Evolutionary conservation across 2,113 vertebrate species (phyloP).

Genomic region (Pristiophorus japonicus): DNA sequence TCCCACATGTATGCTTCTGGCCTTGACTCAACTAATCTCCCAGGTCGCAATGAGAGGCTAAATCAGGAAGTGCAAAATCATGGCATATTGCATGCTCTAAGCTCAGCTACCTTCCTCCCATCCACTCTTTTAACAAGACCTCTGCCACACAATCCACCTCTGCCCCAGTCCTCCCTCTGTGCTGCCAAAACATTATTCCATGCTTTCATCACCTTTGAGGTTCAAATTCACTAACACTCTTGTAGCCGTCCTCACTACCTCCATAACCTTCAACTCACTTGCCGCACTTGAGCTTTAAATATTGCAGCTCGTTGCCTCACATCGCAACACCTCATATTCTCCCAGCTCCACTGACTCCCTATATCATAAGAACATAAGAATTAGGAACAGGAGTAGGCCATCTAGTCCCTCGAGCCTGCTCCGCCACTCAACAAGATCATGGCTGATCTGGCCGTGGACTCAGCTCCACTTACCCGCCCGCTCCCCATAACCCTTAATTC

Average conservation of each 20-base stretch:
- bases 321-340: not conserved
- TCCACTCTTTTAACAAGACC: not conserved
- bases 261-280: not conserved
- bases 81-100: not conserved
- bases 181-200: not conserved
- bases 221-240: not conserved
- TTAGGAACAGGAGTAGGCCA: no score
- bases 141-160: not conserved
- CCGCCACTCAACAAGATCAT: no score
- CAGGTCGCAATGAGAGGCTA: not conserved
- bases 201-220: not conserved
- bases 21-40: not conserved
- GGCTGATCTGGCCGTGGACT: no score
- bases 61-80: not conserved
- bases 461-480: no score
- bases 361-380: no score
- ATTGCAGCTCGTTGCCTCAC: not conserved
- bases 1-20: not conserved
- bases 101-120: not conserved
- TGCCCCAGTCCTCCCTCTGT: not conserved
- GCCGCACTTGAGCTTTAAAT: not conserved
- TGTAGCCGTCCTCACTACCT: not conserved
- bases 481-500: no score
- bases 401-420: no score
- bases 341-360: not conserved